Evolutionary conservation across 2,113 vertebrate genomes (phyloP).

Genomic region (Notarius lentiginosus): DNA sequence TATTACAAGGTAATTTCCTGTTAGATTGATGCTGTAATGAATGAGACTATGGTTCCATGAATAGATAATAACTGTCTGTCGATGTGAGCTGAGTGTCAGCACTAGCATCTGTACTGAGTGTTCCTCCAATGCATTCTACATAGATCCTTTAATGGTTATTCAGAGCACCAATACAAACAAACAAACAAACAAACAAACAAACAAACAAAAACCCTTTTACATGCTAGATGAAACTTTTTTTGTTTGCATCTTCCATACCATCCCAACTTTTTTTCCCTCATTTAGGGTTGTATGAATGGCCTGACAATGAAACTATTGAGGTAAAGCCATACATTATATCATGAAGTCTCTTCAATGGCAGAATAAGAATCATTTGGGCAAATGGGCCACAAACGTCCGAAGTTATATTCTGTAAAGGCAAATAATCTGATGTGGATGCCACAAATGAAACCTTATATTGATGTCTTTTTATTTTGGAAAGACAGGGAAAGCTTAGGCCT

Average conservation of each 20-base stretch:
- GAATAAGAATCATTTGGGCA: neutral
- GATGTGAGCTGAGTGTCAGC: neutral
- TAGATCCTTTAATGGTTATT: neutral
- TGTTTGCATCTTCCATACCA: too few relatives aligned
- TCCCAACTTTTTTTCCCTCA: too few relatives aligned
- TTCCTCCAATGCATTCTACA: neutral
- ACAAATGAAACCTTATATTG: neutral
- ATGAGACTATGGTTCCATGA: constrained; percentile 54
- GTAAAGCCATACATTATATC: neutral
- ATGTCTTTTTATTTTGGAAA: constrained; percentile 3
- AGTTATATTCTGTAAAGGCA: neutral
- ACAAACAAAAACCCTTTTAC: neutral
- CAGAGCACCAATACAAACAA: neutral
- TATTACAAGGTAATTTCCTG: constrained; percentile 29
- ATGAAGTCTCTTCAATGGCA: neutral
- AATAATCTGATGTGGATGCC: constrained; percentile 11
- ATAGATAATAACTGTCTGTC: constrained; percentile 49
- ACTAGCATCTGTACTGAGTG: neutral
- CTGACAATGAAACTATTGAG: neutral
- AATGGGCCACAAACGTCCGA: neutral
- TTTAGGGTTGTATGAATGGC: neutral
- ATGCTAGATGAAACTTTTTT: neutral
- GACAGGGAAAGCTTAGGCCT: neutral
- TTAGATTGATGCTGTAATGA: constrained; percentile 3
- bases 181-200: neutral